A percentile compares a stretch with the other conserved stretches of the same genome.
Evolutionary conservation across 2,797 vertebrate genomes (phyloP).

Genomic region (Muscicapa striata): DNA sequence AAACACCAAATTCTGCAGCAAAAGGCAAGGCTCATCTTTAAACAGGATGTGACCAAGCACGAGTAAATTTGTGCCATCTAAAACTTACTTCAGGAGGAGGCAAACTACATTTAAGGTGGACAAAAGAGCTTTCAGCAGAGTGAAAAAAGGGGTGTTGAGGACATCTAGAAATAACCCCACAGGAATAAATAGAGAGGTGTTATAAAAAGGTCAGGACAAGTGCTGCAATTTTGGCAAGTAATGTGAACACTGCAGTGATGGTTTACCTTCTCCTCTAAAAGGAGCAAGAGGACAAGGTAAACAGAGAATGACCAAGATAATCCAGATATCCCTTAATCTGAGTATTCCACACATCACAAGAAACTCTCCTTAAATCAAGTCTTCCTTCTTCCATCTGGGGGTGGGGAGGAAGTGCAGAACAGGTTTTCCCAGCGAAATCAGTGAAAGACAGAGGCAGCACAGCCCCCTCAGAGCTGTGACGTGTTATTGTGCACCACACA

Average conservation of each 20-base stretch:
- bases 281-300: not conserved
- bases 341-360: not conserved
- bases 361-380: not conserved
- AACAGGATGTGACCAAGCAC: not conserved
- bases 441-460: not conserved
- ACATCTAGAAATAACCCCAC: constrained; percentile 37
- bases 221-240: not conserved
- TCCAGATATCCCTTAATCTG: not conserved
- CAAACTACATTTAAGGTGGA: not conserved
- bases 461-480: constrained; percentile 25
- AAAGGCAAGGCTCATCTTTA: not conserved
- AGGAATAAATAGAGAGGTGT: constrained; percentile 24
- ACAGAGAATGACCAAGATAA: not conserved
- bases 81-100: not conserved
- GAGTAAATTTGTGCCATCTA: constrained; percentile 31
- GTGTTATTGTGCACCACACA: not conserved
- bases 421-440: constrained; percentile 48
- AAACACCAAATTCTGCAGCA: not conserved
- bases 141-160: not conserved
- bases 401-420: not conserved
- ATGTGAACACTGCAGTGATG: not conserved
- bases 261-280: not conserved
- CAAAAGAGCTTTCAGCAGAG: constrained; percentile 26
- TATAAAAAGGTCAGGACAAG: not conserved
- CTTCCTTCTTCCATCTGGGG: not conserved